Conservation (phyloP, 1,140 invertebrate species). For the Danaus plexippus region DNA sequence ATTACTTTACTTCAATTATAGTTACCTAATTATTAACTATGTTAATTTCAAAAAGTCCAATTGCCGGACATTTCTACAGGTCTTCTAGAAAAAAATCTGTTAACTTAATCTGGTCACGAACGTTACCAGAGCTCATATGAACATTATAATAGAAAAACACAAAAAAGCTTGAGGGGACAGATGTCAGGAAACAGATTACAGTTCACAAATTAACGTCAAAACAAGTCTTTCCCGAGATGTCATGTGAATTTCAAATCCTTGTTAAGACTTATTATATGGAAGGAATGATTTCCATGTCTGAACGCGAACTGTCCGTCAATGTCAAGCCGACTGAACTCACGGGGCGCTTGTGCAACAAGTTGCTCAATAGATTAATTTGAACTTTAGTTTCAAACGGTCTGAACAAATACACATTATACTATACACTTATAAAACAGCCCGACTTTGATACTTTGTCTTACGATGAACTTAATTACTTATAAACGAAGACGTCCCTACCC, state of each 20-base stretch:
- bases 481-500: no score
- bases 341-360: constrained; percentile 15
- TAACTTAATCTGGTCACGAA: no score
- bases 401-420: no score
- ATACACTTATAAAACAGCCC: no score
- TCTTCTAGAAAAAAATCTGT: no score
- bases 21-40: no score
- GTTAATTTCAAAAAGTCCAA: no score
- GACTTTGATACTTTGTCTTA: no score
- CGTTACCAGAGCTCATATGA: neutral
- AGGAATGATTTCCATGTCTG: constrained; percentile 61
- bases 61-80: no score
- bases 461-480: no score
- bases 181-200: constrained; percentile 7
- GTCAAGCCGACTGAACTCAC: constrained; percentile 25
- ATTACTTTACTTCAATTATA: no score
- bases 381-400: no score
- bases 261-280: constrained; percentile 62
- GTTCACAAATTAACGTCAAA: constrained; percentile 19
- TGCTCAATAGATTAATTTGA: neutral
- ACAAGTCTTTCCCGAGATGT: constrained; percentile 15
- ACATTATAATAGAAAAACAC: neutral
- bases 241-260: constrained; percentile 25
- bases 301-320: constrained; percentile 49
- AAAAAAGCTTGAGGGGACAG: neutral